phyloP scores from a whole-genome alignment of 2,888 invertebrate species.

The Apoderus coryli region DNA sequence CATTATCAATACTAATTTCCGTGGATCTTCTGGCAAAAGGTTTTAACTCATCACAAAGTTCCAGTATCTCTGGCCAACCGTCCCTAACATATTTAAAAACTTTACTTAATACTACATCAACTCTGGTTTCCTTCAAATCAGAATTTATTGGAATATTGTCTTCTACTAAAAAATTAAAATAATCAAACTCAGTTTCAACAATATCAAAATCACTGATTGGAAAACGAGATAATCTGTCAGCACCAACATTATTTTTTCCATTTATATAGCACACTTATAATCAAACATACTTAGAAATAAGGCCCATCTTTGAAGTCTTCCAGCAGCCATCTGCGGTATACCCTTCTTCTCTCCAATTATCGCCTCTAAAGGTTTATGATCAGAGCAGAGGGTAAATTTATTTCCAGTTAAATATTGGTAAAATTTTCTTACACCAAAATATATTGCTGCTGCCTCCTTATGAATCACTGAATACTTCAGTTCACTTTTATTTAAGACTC shows the following conservation, averaged over 20 bases:
- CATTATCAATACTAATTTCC: too few relatives aligned
- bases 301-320: constrained; percentile 10
- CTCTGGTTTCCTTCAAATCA: constrained; percentile 7
- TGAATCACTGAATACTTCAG: constrained; percentile 8
- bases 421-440: constrained; percentile 8
- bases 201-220: too few relatives aligned
- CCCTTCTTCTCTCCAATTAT: constrained; percentile 10
- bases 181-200: too few relatives aligned
- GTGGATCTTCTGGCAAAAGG: too few relatives aligned
- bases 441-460: constrained; percentile 9
- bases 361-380: constrained; percentile 8
- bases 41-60: too few relatives aligned
- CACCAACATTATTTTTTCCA: constrained; percentile 9
- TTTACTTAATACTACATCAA: constrained; percentile 5
- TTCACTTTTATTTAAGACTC: constrained; percentile 10
- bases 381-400: constrained; percentile 10
- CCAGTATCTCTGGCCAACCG: too few relatives aligned
- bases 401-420: constrained; percentile 9
- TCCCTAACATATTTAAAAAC: constrained; percentile 10
- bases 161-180: too few relatives aligned
- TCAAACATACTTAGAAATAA: constrained; percentile 11
- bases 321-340: constrained; percentile 11
- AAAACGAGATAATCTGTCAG: constrained; percentile 7
- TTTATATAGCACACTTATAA: constrained; percentile 9
- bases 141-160: too few relatives aligned